These are phyloP conservation scores for Ernsta delagoae DNA, from an alignment of 2,888 invertebrate genomes.

Conservation along the genomic window DNA sequence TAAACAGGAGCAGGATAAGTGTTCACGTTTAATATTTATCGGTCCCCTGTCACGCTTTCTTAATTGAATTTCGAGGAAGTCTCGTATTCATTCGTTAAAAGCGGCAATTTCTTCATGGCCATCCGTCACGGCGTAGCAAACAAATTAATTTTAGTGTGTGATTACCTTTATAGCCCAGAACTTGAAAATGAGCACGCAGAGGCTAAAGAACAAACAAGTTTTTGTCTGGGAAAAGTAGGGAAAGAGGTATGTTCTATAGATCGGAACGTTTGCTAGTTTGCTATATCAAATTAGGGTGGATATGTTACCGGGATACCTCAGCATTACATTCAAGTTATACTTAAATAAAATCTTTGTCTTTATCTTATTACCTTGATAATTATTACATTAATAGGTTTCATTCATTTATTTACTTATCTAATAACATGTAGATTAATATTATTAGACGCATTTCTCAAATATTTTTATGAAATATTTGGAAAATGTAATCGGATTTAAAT, in stretches of 20 bases:
- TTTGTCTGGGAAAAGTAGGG: background rate
- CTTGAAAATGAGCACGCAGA: background rate
- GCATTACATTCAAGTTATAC: no score
- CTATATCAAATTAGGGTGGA: no score
- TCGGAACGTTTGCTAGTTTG: no score
- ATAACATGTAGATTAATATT: no score
- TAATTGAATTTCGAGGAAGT: conserved; percentile 2
- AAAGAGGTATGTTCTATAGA: background rate
- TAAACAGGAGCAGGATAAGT: background rate
- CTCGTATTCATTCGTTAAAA: background rate
- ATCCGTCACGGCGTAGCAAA: background rate
- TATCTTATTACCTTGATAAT: no score
- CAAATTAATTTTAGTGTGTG: background rate
- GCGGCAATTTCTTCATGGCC: conserved; percentile 1
- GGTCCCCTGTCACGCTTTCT: background rate
- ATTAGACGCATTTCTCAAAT: no score
- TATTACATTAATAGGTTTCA: no score
- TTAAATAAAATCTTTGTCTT: no score
- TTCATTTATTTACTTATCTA: no score
- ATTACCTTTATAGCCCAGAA: background rate
- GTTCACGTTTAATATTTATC: background rate
- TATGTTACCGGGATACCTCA: no score
- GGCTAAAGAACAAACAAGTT: background rate
- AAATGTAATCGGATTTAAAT: no score
- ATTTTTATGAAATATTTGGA: no score